A percentile compares a stretch with the other conserved stretches of the same genome.
Conservation (phyloP, 92 coral and sea anemone genomes). For the Muricea muricata region DNA sequence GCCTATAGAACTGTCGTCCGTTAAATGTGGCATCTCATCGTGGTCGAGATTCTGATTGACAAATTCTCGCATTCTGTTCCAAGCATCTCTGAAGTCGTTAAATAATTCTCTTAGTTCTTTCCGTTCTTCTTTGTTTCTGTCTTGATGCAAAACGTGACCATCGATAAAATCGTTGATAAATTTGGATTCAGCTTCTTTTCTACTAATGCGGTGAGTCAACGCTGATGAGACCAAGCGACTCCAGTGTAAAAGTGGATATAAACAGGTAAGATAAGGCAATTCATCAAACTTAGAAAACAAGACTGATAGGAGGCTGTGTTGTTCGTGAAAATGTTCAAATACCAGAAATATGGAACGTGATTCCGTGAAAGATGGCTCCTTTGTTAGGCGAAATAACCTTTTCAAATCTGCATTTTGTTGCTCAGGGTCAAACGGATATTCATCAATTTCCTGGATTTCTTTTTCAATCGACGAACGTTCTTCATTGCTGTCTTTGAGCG, state of each 20-base stretch:
- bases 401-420: conserved; percentile 4
- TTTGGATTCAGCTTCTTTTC: conserved; percentile 59
- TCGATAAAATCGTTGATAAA: conserved; percentile 72
- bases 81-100: conserved; percentile 39
- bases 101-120: conserved; percentile 1
- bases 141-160: background rate
- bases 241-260: conserved; percentile 34
- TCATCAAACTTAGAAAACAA: conserved; percentile 24
- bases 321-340: conserved; percentile 11
- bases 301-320: conserved; percentile 24
- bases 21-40: conserved; percentile 29
- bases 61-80: conserved; percentile 37
- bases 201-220: conserved; percentile 47
- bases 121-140: background rate
- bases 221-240: conserved; percentile 19
- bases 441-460: conserved; percentile 35
- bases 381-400: conserved; percentile 45
- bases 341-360: conserved; percentile 25
- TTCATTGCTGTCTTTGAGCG: background rate
- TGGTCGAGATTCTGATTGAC: conserved; percentile 33
- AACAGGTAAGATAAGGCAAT: conserved; percentile 1
- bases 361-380: conserved; percentile 27
- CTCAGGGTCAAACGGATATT: background rate
- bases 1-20: conserved; percentile 30
- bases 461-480: conserved; percentile 11